These are phyloP conservation scores for Isotomurus palustris DNA, from an alignment of 2,888 invertebrate genomes.

Conservation along the genomic window DNA sequence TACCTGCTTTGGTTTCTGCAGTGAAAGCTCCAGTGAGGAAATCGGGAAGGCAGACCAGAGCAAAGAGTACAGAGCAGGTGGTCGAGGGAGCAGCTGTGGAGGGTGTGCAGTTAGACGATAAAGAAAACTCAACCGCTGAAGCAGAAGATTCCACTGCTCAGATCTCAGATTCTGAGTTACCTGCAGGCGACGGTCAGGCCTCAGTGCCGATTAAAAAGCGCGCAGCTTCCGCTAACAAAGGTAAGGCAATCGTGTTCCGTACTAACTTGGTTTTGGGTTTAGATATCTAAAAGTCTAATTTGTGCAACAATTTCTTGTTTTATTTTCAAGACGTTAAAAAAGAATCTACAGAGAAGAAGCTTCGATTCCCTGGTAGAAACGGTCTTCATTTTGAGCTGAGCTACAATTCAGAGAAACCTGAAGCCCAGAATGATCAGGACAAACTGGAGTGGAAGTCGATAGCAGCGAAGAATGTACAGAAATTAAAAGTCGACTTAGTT, in stretches of 20 bases:
- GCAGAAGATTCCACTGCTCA: too few relatives aligned
- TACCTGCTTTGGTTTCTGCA: constrained; percentile 23
- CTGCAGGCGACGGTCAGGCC: too few relatives aligned
- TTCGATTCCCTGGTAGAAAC: constrained; percentile 8
- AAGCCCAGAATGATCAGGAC: constrained; percentile 46
- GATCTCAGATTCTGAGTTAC: too few relatives aligned
- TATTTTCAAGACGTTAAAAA: too few relatives aligned
- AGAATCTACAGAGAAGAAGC: constrained; percentile 6
- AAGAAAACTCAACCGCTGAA: constrained; percentile 22
- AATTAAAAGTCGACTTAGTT: constrained; percentile 55
- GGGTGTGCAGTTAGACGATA: constrained; percentile 17
- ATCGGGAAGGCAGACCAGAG: neutral
- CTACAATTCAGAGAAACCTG: neutral
- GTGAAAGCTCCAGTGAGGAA: neutral
- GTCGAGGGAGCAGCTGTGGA: constrained; percentile 8
- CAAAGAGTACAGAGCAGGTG: constrained; percentile 15
- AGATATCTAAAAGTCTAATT: too few relatives aligned
- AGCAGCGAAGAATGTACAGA: constrained; percentile 60
- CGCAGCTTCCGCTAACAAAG: too few relatives aligned
- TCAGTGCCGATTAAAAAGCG: too few relatives aligned
- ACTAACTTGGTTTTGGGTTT: too few relatives aligned
- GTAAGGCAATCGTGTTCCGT: too few relatives aligned
- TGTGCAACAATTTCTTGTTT: too few relatives aligned
- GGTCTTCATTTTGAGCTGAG: constrained; percentile 12
- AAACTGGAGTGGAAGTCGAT: constrained; percentile 57